phyloP scores from a whole-genome alignment of 2,888 invertebrate genomes.

The Theretra japonica region DNA sequence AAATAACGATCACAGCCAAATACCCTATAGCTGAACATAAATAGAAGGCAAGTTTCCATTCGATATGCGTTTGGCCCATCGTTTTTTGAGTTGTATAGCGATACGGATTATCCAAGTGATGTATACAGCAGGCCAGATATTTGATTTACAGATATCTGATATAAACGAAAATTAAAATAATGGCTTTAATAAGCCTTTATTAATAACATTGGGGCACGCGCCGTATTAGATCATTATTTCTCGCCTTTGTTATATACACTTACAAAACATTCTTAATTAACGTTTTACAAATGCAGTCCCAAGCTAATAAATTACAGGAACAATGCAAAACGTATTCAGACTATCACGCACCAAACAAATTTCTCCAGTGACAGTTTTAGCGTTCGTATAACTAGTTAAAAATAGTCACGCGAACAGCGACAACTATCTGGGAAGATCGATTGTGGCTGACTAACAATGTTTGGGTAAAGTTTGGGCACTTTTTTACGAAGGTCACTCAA shows the following conservation, averaged over 20 bases:
- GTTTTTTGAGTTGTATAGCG: too few relatives aligned
- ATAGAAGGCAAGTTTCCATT: not conserved
- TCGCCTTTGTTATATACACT: too few relatives aligned
- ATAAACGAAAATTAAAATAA: too few relatives aligned
- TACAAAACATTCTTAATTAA: not conserved
- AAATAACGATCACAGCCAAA: too few relatives aligned
- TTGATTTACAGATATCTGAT: too few relatives aligned
- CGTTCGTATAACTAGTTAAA: constrained; percentile 37
- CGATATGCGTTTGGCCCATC: too few relatives aligned
- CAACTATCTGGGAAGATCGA: constrained; percentile 40
- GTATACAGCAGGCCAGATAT: too few relatives aligned
- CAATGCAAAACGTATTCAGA: constrained; percentile 2
- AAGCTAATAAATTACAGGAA: constrained; percentile 3
- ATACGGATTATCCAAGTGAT: too few relatives aligned
- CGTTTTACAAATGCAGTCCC: not conserved
- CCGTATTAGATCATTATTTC: too few relatives aligned
- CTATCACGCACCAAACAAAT: constrained; percentile 15
- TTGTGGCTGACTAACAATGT: constrained; percentile 36
- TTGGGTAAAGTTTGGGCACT: constrained; percentile 37
- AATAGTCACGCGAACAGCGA: constrained; percentile 41
- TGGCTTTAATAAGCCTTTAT: too few relatives aligned
- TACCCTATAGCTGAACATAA: not conserved
- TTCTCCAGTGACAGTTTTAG: constrained; percentile 37
- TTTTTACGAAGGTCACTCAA: constrained; percentile 33
- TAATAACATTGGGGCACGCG: too few relatives aligned